phyloP scores from a whole-genome alignment of 2,888 invertebrate species.

The Tryphoninae sp. region DNA sequence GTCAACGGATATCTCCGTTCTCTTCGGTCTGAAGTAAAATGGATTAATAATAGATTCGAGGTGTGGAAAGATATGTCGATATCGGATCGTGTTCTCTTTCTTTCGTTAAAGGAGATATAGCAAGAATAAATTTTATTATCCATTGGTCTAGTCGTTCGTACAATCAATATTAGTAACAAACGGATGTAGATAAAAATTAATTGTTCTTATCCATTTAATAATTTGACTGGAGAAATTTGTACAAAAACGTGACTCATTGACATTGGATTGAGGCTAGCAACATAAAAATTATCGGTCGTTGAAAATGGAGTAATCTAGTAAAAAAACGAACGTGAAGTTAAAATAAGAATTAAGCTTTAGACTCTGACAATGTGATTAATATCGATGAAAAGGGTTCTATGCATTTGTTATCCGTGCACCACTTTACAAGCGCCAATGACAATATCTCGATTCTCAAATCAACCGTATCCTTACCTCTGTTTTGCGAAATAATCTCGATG shows the following conservation, averaged over 20 bases:
- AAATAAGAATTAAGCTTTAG: too few species aligned
- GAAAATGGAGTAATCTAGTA: neutral
- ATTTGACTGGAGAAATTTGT: neutral
- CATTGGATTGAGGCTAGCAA: neutral
- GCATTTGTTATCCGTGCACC: neutral
- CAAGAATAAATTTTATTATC: neutral
- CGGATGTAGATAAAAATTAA: neutral
- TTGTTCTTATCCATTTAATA: neutral
- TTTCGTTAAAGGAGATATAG: constrained; percentile 22
- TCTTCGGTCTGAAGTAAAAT: constrained; percentile 14
- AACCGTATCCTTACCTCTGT: constrained; percentile 15
- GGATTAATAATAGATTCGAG: constrained; percentile 53
- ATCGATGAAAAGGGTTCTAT: too few species aligned
- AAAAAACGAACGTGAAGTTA: too few species aligned
- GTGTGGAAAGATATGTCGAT: constrained; percentile 40
- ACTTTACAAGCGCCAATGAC: constrained; percentile 28
- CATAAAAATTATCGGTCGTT: neutral
- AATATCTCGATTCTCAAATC: constrained; percentile 41
- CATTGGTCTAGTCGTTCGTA: constrained; percentile 1
- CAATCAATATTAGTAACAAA: neutral
- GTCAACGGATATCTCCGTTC: neutral
- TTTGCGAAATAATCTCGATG: constrained; percentile 67
- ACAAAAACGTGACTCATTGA: neutral
- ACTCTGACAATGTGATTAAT: neutral
- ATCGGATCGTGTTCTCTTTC: neutral